Conservation (phyloP, 92 coral and sea anemone genomes). For the Palythoa caribaeorum region DNA sequence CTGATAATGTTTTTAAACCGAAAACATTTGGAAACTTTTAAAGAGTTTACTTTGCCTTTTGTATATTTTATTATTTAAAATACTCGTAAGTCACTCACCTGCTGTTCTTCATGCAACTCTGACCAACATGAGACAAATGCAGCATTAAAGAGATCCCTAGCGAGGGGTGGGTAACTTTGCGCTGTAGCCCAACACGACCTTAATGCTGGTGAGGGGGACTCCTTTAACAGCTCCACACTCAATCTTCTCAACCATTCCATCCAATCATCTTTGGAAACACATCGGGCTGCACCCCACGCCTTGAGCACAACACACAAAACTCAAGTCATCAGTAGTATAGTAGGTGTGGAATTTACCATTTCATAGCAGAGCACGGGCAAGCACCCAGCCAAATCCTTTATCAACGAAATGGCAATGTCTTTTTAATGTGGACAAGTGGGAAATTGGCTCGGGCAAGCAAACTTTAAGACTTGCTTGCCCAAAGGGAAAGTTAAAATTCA, state of each 20-base stretch:
- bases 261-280: constrained; percentile 99
- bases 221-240: constrained; percentile 94
- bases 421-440: too few species aligned
- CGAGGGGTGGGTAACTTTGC: constrained; percentile 98
- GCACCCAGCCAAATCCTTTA: too few species aligned
- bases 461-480: too few species aligned
- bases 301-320: neutral
- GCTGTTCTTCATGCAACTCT: constrained; percentile 96
- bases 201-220: constrained; percentile 97
- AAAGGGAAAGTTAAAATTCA: too few species aligned
- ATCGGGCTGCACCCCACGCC: constrained; percentile 98
- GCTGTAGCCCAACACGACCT: constrained; percentile 98
- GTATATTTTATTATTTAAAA: neutral
- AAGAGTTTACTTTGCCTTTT: too few species aligned
- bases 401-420: too few species aligned
- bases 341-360: neutral
- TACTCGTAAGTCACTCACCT: constrained; percentile 36
- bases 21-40: too few species aligned
- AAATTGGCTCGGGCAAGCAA: too few species aligned
- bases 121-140: constrained; percentile 99
- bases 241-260: constrained; percentile 96
- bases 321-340: neutral
- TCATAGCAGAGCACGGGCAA: neutral
- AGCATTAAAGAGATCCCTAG: constrained; percentile 97
- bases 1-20: too few species aligned